Base-by-base conservation (phyloP, 2,113 vertebrate genomes). In the Leucosticte australis region DNA sequence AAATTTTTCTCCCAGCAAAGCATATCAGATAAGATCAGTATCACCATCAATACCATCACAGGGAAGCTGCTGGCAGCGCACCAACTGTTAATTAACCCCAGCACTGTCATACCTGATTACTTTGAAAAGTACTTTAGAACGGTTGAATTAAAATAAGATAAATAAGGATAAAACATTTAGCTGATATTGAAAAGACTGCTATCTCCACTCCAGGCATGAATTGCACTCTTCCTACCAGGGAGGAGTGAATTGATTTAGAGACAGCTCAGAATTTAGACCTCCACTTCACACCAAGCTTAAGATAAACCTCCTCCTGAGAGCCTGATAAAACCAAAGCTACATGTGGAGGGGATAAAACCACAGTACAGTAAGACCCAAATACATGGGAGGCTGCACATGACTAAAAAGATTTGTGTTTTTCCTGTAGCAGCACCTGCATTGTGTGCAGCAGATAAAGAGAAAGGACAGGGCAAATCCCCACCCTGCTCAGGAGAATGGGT, bases 61-160 rank as follows among this genome's bases (percentile, higher is more conserved):
- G 68, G 85, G 83, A 93, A 89, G 73, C 94, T 96, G 73, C 75
- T 96, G 94, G 94, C 86, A 95, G 94, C 83, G 71, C 78, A 90
- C 90, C 93, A 94, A 83, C 80, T 60, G 88, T 68, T 95, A 97
- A 96, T 96, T 96, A 96, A 97, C 93, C 86, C 84, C 81, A 92
- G 80, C 60, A 73, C 77, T 90, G 88, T 97, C 94, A 96, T 46
- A 96, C 76, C 76, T 83, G 90, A 96, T 96, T 94, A 93, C 92
- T 93, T 74, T 90, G 83, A 95, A 81, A 86, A 94, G 80, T 63
- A 81, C 57, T 94, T 93, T 37, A 83, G 88, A 94, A 82, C 8
- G 19, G 69, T 21, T 93, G 60, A 93, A 89, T 92, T 90, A 73
- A 90, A 95, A 84, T 82, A 89, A 95, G 63, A 90, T 93, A 96